Conservation (phyloP, 2,797 vertebrate species). For the Rachycentron canadum region DNA sequence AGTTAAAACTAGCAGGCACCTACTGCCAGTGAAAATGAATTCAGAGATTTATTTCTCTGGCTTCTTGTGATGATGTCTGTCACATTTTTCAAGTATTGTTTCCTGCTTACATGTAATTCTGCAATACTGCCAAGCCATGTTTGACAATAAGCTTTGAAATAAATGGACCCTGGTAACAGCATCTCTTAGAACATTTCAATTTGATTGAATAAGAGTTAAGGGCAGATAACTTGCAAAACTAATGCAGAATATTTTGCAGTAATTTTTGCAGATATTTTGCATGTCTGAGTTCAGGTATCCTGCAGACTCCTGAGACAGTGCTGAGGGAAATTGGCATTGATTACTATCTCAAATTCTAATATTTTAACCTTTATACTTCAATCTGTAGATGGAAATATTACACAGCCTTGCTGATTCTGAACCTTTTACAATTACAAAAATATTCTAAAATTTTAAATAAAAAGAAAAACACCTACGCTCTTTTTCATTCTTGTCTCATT, state of each 20-base stretch:
- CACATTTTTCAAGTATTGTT: neutral
- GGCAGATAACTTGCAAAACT: too few species aligned
- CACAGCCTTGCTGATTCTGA: neutral
- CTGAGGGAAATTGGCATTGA: slow-evolving; percentile 2
- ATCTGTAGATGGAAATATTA: neutral
- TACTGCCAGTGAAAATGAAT: too few species aligned
- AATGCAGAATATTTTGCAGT: too few species aligned
- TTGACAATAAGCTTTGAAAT: neutral
- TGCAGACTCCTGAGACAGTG: neutral
- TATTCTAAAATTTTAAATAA: neutral
- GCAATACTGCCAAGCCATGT: too few species aligned
- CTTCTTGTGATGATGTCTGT: neutral
- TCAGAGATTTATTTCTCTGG: neutral
- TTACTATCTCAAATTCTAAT: slow-evolving; percentile 4
- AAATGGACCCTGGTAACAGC: neutral
- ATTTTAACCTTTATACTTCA: neutral
- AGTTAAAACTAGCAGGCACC: too few species aligned
- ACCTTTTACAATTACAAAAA: neutral
- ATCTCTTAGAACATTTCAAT: neutral
- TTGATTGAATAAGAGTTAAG: too few species aligned
- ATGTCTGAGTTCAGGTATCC: neutral
- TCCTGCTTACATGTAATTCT: neutral
- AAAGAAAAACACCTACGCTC: neutral
- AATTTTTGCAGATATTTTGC: too few species aligned
- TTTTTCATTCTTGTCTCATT: neutral